Conservation (phyloP, 2,888 invertebrate species). For the Acronicta alni region DNA sequence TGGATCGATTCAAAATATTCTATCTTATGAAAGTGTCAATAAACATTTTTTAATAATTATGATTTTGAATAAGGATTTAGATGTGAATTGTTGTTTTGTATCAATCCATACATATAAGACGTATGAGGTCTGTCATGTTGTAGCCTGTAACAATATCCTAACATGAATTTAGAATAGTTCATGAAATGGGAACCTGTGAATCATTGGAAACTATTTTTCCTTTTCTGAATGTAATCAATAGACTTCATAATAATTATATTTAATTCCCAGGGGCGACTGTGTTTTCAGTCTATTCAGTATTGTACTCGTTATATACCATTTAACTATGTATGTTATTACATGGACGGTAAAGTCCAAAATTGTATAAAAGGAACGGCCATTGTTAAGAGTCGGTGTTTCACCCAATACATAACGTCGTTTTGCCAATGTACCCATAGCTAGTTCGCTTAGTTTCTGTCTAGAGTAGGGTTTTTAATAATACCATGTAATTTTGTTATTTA, state of each 20-base stretch:
- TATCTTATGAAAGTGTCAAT: conserved; percentile 56
- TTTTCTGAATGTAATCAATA: not conserved
- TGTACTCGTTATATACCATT: conserved; percentile 46
- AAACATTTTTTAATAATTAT: conserved; percentile 29
- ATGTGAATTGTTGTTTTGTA: conserved; percentile 23
- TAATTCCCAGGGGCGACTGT: conserved; percentile 33
- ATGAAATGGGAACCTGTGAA: not conserved
- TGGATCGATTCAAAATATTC: conserved; percentile 35
- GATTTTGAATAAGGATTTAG: conserved; percentile 20
- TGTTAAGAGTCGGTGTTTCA: conserved; percentile 50
- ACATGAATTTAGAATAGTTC: not conserved
- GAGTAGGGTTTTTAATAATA: conserved; percentile 74
- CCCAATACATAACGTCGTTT: conserved; percentile 54
- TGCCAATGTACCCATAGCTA: conserved; percentile 76
- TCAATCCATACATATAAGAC: conserved; percentile 35
- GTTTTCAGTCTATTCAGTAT: conserved; percentile 38
- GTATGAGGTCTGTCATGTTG: conserved; percentile 14
- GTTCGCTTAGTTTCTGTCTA: conserved; percentile 84
- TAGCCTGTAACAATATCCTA: not conserved
- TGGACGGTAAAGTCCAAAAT: conserved; percentile 45
- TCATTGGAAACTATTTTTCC: not conserved
- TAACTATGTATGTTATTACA: conserved; percentile 46
- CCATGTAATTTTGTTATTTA: conserved; percentile 87
- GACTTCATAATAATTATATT: conserved; percentile 23
- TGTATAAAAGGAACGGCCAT: conserved; percentile 48